phyloP scores from a whole-genome alignment of 2,113 vertebrate genomes.

The Nettapus auritus region DNA sequence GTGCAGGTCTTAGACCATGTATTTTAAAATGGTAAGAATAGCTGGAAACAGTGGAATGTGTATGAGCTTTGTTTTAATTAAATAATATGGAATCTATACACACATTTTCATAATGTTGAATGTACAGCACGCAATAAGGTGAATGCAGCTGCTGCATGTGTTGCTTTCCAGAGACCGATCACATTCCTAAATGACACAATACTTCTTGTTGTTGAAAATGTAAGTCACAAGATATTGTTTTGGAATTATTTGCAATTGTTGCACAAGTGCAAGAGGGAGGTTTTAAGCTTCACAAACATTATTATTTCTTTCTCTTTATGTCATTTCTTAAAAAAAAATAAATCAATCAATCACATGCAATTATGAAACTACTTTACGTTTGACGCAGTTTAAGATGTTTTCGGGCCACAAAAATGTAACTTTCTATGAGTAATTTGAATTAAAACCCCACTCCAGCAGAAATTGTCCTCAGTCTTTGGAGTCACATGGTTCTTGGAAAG shows the following conservation, averaged over 20 bases:
- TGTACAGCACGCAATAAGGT: background rate
- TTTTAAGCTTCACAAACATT: constrained; percentile 25
- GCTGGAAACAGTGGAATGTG: background rate
- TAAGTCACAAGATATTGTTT: constrained; percentile 2
- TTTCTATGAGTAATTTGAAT: constrained; percentile 53
- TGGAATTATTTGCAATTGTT: constrained; percentile 5
- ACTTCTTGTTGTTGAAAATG: background rate
- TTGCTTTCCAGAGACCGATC: rapidly evolving
- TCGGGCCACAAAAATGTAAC: constrained; percentile 62
- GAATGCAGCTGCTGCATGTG: background rate
- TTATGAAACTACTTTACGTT: constrained; percentile 31
- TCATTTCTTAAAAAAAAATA: background rate
- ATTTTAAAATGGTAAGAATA: background rate
- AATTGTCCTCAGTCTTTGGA: constrained; percentile 7
- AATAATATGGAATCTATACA: background rate
- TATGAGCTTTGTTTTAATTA: background rate
- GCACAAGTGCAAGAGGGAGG: background rate
- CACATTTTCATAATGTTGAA: background rate
- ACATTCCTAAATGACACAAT: background rate
- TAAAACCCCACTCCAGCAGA: constrained; percentile 3
- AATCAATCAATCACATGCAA: background rate
- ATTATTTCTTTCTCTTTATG: constrained; percentile 27
- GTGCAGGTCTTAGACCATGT: background rate
- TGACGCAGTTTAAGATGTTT: constrained; percentile 56
- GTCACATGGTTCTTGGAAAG: constrained; percentile 55